These are phyloP conservation scores for Petrolisthes cinctipes DNA, from an alignment of 2,888 invertebrate genomes.

Conservation along the genomic window DNA sequence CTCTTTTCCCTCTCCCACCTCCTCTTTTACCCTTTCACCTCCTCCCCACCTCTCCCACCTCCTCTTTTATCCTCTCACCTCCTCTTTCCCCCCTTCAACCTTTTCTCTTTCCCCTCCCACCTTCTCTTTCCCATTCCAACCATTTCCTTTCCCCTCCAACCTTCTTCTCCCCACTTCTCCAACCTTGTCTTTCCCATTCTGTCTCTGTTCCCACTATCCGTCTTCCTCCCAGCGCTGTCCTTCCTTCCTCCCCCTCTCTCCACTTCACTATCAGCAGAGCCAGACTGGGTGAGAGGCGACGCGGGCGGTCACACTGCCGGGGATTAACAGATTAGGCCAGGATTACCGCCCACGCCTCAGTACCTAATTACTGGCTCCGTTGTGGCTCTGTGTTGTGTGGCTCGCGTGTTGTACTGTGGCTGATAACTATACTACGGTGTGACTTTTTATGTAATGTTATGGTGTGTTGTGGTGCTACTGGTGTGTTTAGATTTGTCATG, in stretches of 20 bases:
- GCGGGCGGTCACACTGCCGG: conserved; percentile 34
- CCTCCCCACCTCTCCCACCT: not conserved
- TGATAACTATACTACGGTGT: not conserved
- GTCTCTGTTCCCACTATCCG: no score
- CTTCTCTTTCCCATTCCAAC: not conserved
- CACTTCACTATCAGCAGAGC: conserved; percentile 33
- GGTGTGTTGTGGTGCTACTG: not conserved
- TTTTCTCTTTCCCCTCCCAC: not conserved
- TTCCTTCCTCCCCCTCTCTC: not conserved
- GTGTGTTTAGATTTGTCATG: not conserved
- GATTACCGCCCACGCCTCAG: conserved; percentile 33
- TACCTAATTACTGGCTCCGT: conserved; percentile 35
- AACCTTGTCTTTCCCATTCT: not conserved
- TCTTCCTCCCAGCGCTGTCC: not conserved
- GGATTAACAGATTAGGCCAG: conserved; percentile 39
- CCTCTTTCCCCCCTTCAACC: not conserved
- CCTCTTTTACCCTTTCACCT: no score
- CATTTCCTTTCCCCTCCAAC: no score
- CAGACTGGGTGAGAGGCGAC: conserved; percentile 24
- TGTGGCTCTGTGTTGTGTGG: not conserved
- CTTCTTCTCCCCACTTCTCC: not conserved
- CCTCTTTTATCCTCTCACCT: not conserved
- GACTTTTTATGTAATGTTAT: not conserved
- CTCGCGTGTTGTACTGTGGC: not conserved
- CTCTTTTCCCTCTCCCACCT: no score